Percentiles rank a stretch among this genome's conserved stretches.
Evolutionary conservation across 2,797 vertebrate genomes (phyloP).

Genomic region (Phaenicophaeus curvirostris): DNA sequence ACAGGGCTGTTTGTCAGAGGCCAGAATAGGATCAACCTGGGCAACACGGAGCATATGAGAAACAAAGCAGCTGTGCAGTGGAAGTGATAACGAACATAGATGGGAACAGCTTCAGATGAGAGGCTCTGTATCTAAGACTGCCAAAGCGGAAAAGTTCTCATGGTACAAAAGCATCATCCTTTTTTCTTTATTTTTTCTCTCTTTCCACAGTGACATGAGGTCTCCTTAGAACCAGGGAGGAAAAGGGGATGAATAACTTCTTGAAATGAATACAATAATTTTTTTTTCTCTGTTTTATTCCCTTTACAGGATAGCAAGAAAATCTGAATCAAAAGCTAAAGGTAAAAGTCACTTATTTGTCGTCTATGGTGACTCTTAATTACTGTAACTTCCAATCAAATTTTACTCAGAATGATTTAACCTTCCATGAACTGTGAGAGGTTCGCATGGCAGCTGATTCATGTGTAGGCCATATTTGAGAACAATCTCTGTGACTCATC

Average conservation of each 20-base stretch:
- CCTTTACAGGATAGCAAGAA: slow-evolving; percentile 60
- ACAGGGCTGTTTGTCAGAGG: not conserved
- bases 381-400: not conserved
- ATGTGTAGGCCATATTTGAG: not conserved
- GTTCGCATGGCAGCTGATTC: not conserved
- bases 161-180: not conserved
- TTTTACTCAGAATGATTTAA: not conserved
- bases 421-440: not conserved
- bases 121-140: not conserved
- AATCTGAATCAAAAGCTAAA: slow-evolving; percentile 41
- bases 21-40: not conserved
- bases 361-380: not conserved
- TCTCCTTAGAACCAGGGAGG: not conserved
- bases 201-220: not conserved
- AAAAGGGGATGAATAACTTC: not conserved
- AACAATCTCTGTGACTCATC: not conserved
- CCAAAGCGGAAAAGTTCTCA: not conserved
- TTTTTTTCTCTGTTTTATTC: slow-evolving; percentile 18
- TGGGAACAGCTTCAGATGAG: not conserved
- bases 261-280: not conserved
- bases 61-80: not conserved
- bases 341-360: slow-evolving; percentile 65
- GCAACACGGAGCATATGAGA: not conserved
- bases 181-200: not conserved
- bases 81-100: not conserved